phyloP scores from a whole-genome alignment of 2,888 invertebrate species.

The Drosophila nr. medialis region DNA sequence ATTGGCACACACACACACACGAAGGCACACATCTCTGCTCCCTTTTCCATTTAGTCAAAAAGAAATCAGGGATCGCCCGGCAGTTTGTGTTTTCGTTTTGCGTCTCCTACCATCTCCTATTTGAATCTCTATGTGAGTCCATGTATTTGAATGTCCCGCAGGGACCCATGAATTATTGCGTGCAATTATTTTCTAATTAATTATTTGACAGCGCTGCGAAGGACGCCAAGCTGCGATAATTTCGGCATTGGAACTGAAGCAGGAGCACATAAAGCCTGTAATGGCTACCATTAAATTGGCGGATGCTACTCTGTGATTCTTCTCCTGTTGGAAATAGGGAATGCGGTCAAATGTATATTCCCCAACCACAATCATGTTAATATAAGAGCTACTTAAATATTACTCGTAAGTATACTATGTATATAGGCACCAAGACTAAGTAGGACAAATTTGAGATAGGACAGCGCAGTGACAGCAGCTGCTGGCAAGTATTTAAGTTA shows the following conservation, averaged over 20 bases:
- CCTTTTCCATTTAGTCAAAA: conserved; percentile 33
- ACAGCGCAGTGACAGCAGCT: conserved; percentile 9
- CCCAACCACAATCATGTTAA: conserved; percentile 20
- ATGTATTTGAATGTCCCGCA: conserved; percentile 50
- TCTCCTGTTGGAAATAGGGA: conserved; percentile 40
- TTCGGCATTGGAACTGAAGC: conserved; percentile 52
- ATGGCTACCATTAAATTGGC: conserved; percentile 72
- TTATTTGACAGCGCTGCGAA: conserved; percentile 73
- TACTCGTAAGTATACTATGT: conserved; percentile 26
- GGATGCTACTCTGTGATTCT: conserved; percentile 38
- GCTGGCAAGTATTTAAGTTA: conserved; percentile 6
- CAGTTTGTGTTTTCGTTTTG: conserved; percentile 39
- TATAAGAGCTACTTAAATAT: conserved; percentile 70
- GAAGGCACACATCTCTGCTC: conserved; percentile 10
- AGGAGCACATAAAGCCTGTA: conserved; percentile 33
- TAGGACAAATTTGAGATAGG: conserved; percentile 12
- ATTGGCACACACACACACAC: conserved; percentile 23
- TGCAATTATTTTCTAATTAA: conserved; percentile 81
- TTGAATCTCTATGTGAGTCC: conserved; percentile 4
- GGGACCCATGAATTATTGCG: conserved; percentile 75
- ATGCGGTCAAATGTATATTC: conserved; percentile 46
- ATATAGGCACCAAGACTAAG: conserved; percentile 45
- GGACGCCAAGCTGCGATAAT: conserved; percentile 64
- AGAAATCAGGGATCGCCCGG: conserved; percentile 64
- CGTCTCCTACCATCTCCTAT: conserved; percentile 16